phyloP scores from a whole-genome alignment of 2,888 invertebrate genomes.

The Caenorhabditis parvicauda region DNA sequence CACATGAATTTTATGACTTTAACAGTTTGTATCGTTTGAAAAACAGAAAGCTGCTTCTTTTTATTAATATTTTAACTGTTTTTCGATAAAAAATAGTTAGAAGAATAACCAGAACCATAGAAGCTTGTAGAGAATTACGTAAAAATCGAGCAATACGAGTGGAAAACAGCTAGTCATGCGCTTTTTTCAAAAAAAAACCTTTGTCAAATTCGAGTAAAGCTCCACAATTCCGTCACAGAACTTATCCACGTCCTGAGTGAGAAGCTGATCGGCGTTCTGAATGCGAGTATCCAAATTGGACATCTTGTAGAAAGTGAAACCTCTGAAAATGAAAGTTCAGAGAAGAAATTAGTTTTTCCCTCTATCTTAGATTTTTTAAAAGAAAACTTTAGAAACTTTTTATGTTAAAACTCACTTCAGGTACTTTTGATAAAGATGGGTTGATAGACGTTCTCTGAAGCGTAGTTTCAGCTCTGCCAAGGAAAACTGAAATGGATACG shows the following conservation, averaged over 20 bases:
- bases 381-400: no score
- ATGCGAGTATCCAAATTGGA: constrained; percentile 87
- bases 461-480: constrained; percentile 87
- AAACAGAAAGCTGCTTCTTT: no score
- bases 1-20: background rate
- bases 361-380: background rate
- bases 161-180: no score
- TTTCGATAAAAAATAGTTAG: no score
- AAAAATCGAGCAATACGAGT: no score
- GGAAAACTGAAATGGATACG: constrained; percentile 17
- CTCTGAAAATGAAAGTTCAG: constrained; percentile 30
- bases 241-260: constrained; percentile 94
- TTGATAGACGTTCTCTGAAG: constrained; percentile 83
- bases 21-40: no score
- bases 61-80: no score
- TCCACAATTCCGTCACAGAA: constrained; percentile 94
- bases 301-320: constrained; percentile 79
- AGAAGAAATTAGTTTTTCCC: no score
- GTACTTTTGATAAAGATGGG: constrained; percentile 84
- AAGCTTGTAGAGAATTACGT: no score
- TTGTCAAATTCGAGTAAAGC: constrained; percentile 91
- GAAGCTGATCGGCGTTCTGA: constrained; percentile 91
- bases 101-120: no score
- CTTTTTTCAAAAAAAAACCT: constrained; percentile 65
- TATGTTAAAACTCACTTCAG: constrained; percentile 74